phyloP scores from a whole-genome alignment of 2,797 vertebrate species.

The Taenioides sp. region DNA sequence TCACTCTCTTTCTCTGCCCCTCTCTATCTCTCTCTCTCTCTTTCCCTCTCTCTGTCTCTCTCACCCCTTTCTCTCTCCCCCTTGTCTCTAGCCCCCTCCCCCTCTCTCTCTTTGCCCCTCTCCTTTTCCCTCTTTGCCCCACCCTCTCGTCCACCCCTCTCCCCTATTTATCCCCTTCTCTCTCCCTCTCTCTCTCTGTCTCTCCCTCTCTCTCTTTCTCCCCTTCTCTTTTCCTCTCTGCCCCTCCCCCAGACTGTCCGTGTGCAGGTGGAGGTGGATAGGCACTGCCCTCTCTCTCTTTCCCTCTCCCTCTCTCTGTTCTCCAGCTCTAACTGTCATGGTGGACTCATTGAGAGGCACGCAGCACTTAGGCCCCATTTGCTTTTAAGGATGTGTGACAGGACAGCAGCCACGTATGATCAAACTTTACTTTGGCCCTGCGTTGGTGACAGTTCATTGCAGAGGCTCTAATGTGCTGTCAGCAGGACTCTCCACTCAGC shows the following conservation, averaged over 20 bases:
- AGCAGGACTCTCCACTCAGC: conserved; percentile 78
- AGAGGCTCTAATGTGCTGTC: conserved; percentile 83
- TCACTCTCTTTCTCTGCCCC: conserved; percentile 2
- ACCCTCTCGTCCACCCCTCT: too few species aligned
- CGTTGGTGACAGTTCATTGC: conserved; percentile 81
- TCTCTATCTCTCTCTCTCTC: too few species aligned
- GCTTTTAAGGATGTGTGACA: conserved; percentile 85
- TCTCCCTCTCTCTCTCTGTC: neutral
- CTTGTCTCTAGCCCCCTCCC: conserved; percentile 58
- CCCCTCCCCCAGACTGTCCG: conserved; percentile 74
- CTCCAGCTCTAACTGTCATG: conserved; percentile 74
- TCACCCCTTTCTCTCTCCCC: conserved; percentile 59
- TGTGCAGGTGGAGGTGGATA: conserved; percentile 59
- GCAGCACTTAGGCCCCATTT: conserved; percentile 82
- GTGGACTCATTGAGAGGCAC: conserved; percentile 66
- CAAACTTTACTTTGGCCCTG: conserved; percentile 79
- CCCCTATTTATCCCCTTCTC: too few species aligned
- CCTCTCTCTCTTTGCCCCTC: conserved; percentile 16
- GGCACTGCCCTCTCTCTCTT: conserved; percentile 50
- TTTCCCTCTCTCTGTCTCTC: neutral
- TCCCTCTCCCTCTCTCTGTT: conserved; percentile 39
- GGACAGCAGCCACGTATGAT: conserved; percentile 79
- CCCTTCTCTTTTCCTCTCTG: conserved; percentile 8
- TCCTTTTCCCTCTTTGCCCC: conserved; percentile 24
- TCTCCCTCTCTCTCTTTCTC: neutral